Percentiles rank a stretch among this genome's conserved stretches.
Evolutionary conservation across 2,113 vertebrate genomes (phyloP).

Genomic region (Epinephelus fuscoguttatus): DNA sequence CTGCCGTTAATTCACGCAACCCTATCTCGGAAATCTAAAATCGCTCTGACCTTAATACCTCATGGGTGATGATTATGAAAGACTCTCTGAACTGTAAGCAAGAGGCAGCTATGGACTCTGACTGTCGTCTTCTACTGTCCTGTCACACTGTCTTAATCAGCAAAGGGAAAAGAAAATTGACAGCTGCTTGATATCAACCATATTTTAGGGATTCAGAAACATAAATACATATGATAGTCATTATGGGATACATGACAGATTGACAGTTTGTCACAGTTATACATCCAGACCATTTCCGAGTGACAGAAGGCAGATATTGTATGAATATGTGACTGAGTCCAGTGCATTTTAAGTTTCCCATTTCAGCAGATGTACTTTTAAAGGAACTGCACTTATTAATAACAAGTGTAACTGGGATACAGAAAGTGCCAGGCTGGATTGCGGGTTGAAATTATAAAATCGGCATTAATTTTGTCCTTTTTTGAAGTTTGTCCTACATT

Average conservation of each 20-base stretch:
- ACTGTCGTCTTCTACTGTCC: conserved; percentile 20
- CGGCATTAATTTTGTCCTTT: neutral
- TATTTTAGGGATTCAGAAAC: neutral
- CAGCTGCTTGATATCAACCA: neutral
- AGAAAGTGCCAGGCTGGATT: conserved; percentile 5
- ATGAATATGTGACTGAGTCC: neutral
- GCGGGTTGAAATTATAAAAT: neutral
- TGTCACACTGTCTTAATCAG: conserved; percentile 22
- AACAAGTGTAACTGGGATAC: neutral
- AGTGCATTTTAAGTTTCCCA: neutral
- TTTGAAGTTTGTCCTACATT: neutral
- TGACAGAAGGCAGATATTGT: conserved; percentile 14
- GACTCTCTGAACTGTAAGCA: neutral
- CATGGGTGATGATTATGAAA: conserved; percentile 20
- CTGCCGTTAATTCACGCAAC: conserved; percentile 5
- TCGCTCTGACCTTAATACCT: conserved; percentile 19
- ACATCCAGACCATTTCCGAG: neutral
- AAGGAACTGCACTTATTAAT: neutral
- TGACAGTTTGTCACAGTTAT: conserved; percentile 39
- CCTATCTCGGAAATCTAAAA: conserved; percentile 10
- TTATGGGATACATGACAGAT: conserved; percentile 52
- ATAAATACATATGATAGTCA: conserved; percentile 17
- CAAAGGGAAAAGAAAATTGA: neutral
- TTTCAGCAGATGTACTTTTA: neutral
- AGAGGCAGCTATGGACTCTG: conserved; percentile 15